A percentile compares a stretch with the other conserved stretches of the same genome.
Evolutionary conservation across 2,113 vertebrate species (phyloP).

Genomic region (Leptobrachium ailaonicum): DNA sequence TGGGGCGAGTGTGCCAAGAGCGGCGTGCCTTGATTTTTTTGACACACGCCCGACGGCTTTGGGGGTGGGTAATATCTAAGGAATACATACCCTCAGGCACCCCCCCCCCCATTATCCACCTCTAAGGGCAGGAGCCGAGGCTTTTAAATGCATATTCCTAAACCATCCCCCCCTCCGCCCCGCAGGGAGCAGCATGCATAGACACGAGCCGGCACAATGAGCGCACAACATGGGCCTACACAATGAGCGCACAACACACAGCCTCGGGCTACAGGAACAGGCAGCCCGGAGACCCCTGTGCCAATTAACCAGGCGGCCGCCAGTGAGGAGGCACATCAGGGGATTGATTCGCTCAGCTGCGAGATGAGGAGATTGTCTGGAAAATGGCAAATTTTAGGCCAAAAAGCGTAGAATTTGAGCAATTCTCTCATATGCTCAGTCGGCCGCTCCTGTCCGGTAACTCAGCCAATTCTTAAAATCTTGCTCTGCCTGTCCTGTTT

Average conservation of each 20-base stretch:
- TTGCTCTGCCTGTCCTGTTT: background rate
- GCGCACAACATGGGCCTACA: background rate
- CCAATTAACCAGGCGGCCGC: slow-evolving; percentile 1
- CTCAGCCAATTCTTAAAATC: background rate
- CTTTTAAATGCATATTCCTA: slow-evolving; percentile 10
- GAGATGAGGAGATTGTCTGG: no score
- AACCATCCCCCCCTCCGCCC: slow-evolving; percentile 25
- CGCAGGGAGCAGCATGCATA: slow-evolving; percentile 28
- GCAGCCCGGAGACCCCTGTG: background rate
- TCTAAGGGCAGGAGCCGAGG: background rate
- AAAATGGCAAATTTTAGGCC: no score
- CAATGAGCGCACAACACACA: background rate
- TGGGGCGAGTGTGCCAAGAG: slow-evolving; percentile 17
- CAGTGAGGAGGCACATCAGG: background rate
- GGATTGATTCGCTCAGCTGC: no score
- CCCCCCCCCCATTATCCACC: background rate
- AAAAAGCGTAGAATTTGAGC: no score
- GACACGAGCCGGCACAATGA: slow-evolving; percentile 17
- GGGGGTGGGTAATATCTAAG: slow-evolving; percentile 6
- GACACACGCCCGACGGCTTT: slow-evolving; percentile 31
- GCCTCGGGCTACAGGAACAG: slow-evolving; percentile 13
- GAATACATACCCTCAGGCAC: slow-evolving; percentile 36
- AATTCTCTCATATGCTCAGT: no score
- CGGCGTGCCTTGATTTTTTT: slow-evolving; percentile 24
- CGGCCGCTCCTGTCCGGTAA: background rate